phyloP scores from a whole-genome alignment of 1,140 invertebrate genomes.

The Luehdorfia chinensis region DNA sequence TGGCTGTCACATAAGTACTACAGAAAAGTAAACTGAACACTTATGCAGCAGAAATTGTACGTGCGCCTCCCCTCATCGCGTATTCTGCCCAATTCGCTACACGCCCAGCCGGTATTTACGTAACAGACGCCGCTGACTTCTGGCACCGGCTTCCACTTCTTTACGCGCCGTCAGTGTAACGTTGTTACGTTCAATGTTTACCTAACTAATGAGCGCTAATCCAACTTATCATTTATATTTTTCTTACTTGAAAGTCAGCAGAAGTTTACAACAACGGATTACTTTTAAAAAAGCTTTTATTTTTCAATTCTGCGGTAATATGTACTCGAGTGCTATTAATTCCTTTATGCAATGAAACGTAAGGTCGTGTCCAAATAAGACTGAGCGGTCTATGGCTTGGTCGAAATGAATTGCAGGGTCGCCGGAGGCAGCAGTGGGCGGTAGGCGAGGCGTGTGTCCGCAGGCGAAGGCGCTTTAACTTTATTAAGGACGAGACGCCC shows the following conservation, averaged over 20 bases:
- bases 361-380: conserved; percentile 2
- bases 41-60: conserved; percentile 58
- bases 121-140: conserved; percentile 67
- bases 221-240: conserved; percentile 19
- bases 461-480: conserved; percentile 60
- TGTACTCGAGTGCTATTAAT: too few species aligned
- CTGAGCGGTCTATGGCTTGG: conserved; percentile 36
- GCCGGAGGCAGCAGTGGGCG: conserved; percentile 29
- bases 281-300: too few species aligned
- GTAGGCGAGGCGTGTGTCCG: conserved; percentile 35
- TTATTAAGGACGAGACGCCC: conserved; percentile 63
- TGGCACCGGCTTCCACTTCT: conserved; percentile 50
- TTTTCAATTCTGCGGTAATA: too few species aligned
- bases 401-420: conserved; percentile 39
- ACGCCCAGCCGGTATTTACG: conserved; percentile 71
- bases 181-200: conserved; percentile 32
- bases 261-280: too few species aligned
- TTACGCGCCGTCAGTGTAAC: conserved; percentile 31
- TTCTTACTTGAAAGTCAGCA: too few species aligned
- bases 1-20: conserved; percentile 28
- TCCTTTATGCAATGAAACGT: too few species aligned
- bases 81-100: conserved; percentile 73
- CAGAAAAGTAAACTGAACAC: conserved; percentile 42
- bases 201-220: conserved; percentile 34
- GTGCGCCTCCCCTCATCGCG: conserved; percentile 64